Percentiles rank a stretch among this genome's conserved stretches.
Evolutionary conservation across 1,140 invertebrate species (phyloP).

Genomic region (Aricia agestis): DNA sequence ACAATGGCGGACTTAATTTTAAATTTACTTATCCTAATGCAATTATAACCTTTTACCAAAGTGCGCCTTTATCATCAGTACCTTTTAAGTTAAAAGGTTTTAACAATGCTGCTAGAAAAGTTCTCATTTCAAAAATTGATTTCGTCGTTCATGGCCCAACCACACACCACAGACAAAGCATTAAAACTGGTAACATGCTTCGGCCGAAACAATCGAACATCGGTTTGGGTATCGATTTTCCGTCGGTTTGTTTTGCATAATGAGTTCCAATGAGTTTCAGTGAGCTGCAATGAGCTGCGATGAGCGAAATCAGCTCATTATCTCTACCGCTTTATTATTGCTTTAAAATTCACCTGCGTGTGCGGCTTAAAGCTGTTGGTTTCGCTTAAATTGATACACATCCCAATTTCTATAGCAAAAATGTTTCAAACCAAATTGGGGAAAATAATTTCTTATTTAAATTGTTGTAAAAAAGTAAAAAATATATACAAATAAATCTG

Average conservation of each 20-base stretch:
- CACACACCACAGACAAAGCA: not conserved
- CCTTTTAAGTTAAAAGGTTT: no score
- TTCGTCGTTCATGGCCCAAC: not conserved
- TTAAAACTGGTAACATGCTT: not conserved
- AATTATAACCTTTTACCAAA: no score
- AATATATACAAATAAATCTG: no score
- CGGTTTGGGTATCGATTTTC: constrained; percentile 9
- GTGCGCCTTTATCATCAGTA: no score
- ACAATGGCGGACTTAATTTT: no score
- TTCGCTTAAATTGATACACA: not conserved
- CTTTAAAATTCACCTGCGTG: constrained; percentile 1
- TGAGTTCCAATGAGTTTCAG: not conserved
- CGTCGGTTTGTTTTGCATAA: constrained; percentile 10
- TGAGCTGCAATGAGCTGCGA: not conserved
- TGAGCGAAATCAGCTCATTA: constrained; percentile 9
- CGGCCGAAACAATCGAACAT: not conserved
- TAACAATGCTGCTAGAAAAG: no score
- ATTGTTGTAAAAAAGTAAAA: no score
- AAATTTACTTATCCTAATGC: no score
- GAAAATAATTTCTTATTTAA: no score
- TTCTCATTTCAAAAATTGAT: not conserved
- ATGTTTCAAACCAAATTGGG: no score
- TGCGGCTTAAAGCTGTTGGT: not conserved
- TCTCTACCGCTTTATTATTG: constrained; percentile 9
- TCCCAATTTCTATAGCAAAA: not conserved